These are phyloP conservation scores for Hypena proboscidalis DNA, from an alignment of 2,888 invertebrate genomes.

Conservation along the genomic window DNA sequence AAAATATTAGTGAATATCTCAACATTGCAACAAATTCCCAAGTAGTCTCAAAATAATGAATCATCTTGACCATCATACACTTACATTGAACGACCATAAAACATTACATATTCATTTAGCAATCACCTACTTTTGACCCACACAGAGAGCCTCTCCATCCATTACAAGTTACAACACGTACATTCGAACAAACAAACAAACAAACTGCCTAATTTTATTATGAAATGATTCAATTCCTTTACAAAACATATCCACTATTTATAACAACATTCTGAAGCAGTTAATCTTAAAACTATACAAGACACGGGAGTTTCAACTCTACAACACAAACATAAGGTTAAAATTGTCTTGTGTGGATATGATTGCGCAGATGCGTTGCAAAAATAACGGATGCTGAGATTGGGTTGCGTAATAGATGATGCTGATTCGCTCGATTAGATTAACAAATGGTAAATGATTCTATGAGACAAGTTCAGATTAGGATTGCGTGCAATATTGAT, in stretches of 20 bases:
- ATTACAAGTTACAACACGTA: too few relatives aligned
- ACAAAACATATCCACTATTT: slow-evolving; percentile 26
- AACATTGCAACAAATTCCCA: too few relatives aligned
- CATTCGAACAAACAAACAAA: too few relatives aligned
- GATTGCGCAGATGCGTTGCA: slow-evolving; percentile 32
- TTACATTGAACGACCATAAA: too few relatives aligned
- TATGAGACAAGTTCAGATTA: background rate
- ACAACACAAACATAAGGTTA: slow-evolving; percentile 12
- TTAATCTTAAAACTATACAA: slow-evolving; percentile 8
- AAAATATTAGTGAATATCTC: too few relatives aligned
- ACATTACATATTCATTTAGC: too few relatives aligned
- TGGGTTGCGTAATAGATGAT: slow-evolving; percentile 23
- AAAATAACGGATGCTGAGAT: slow-evolving; percentile 32
- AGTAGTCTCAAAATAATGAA: too few relatives aligned
- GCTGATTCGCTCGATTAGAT: slow-evolving; percentile 15
- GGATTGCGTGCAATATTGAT: too few relatives aligned
- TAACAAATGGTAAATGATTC: background rate
- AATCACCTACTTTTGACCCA: too few relatives aligned
- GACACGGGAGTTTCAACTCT: slow-evolving; percentile 12
- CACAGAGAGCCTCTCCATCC: too few relatives aligned
- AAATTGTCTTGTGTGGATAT: slow-evolving; percentile 15
- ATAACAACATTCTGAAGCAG: slow-evolving; percentile 5
- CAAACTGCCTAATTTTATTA: slow-evolving; percentile 24
- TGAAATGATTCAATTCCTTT: slow-evolving; percentile 34
- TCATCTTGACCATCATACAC: too few relatives aligned